Evolutionary conservation across 2,888 invertebrate species (phyloP), one percentile per base, ranked within the genome.

Genomic region (Heliconius ismenius): DNA sequence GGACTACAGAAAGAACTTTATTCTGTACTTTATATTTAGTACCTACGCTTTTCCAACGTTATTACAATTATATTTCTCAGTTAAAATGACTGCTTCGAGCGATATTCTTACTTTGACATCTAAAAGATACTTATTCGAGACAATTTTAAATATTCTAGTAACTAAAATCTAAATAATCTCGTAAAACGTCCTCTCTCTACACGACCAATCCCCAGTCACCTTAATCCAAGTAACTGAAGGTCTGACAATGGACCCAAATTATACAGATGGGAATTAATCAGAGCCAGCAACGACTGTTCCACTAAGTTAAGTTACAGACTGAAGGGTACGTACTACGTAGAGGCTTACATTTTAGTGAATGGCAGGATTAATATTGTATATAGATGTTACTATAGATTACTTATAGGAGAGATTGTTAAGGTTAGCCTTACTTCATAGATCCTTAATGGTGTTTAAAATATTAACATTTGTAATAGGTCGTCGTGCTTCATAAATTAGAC

Each of bases 251-350:
- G 83, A 67, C 78, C 78, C 82, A 84, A 86, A 85, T 86, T 86
- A 85, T 85, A 83, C 86, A 84, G 83, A 83, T 84, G 84, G 85
- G 84, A 84, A 85, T 86, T 85, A 85, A 85, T 86, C 85, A 85
- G 82, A 80, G 81, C 79, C 78, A 80, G 80, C 62, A 78, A 76
- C 75, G 79, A 79, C 79, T 77, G 77, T 77, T 77, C 76, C 78
- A 77, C 77, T 73, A 74, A 80, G 79, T 78, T 79, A 76, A 76
- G 75, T 78, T 72, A 76, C 75, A 78, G 76, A 77, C 78, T 77
- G 78, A 78, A 78, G 64, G 75, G 76, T 77, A 49, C 70, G 67
- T n/a, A n/a, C 73, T 49, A 32, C 60, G 67, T 73, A 69, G 68
- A 72, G 75, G 78, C 69, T 77, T 77, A 79, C 73, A 74, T 78